These are phyloP conservation scores for Pectinophora gossypiella DNA, from an alignment of 1,140 invertebrate species.

Conservation along the genomic window DNA sequence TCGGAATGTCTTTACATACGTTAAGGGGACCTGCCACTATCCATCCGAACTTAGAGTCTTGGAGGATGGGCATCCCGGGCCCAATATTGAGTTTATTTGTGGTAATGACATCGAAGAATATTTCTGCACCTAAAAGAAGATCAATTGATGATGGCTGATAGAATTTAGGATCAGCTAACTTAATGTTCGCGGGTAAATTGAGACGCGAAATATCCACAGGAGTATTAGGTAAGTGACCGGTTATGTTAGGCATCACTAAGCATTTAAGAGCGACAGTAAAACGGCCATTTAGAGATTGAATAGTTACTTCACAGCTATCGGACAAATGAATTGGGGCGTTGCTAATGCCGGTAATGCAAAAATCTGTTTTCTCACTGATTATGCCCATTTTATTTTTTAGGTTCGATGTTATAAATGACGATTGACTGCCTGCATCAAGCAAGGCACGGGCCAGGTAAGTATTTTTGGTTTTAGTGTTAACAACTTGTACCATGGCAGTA, in stretches of 20 bases:
- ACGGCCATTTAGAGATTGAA: slow-evolving; percentile 7
- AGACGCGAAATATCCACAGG: too few species aligned
- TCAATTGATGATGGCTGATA: too few species aligned
- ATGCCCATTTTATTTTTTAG: slow-evolving; percentile 1
- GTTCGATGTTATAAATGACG: slow-evolving; percentile 43
- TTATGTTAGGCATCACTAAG: not conserved
- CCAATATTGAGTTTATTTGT: too few species aligned
- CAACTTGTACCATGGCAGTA: slow-evolving; percentile 14
- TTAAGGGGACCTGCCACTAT: too few species aligned
- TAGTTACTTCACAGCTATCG: slow-evolving; percentile 8
- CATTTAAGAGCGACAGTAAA: slow-evolving; percentile 4
- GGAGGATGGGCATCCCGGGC: too few species aligned
- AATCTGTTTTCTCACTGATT: not conserved
- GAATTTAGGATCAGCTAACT: too few species aligned
- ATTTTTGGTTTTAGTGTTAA: slow-evolving; percentile 2
- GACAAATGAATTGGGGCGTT: not conserved
- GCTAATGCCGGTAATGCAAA: not conserved
- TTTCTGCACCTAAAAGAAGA: too few species aligned
- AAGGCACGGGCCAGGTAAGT: slow-evolving; percentile 11
- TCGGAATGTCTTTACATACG: too few species aligned
- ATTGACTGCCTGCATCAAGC: slow-evolving; percentile 21
- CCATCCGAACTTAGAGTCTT: too few species aligned
- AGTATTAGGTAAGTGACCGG: too few species aligned
- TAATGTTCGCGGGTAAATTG: too few species aligned
- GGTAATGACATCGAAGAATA: too few species aligned